These are phyloP conservation scores for Resseliella maxima DNA, from an alignment of 2,888 invertebrate genomes.

Conservation along the genomic window DNA sequence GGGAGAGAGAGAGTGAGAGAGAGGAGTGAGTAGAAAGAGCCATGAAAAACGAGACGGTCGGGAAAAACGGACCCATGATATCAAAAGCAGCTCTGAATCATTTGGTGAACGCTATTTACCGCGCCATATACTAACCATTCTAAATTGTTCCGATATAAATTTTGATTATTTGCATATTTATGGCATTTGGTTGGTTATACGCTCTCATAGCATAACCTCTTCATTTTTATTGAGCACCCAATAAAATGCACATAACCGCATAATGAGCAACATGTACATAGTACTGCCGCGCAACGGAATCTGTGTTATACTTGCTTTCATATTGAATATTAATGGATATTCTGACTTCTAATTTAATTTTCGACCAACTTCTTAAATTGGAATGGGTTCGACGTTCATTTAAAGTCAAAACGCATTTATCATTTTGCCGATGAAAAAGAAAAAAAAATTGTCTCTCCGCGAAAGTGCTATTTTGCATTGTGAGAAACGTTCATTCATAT, in stretches of 20 bases:
- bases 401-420: background rate
- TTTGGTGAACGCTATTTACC: background rate
- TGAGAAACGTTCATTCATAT: no score
- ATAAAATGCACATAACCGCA: constrained; percentile 31
- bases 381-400: background rate
- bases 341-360: background rate
- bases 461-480: no score
- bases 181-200: constrained; percentile 32
- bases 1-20: background rate
- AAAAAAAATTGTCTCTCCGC: no score
- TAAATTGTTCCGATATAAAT: constrained; percentile 51
- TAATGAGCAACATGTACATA: background rate
- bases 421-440: background rate
- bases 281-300: background rate
- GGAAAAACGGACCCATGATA: background rate
- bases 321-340: background rate
- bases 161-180: constrained; percentile 53
- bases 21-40: no score
- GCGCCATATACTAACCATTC: background rate
- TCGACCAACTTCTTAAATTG: background rate
- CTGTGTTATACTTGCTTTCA: background rate
- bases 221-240: constrained; percentile 24
- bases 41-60: background rate
- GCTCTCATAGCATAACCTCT: constrained; percentile 2
- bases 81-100: background rate